Evolutionary conservation across 1,140 invertebrate species (phyloP).

Genomic region (Pogonomyrmex californicus): DNA sequence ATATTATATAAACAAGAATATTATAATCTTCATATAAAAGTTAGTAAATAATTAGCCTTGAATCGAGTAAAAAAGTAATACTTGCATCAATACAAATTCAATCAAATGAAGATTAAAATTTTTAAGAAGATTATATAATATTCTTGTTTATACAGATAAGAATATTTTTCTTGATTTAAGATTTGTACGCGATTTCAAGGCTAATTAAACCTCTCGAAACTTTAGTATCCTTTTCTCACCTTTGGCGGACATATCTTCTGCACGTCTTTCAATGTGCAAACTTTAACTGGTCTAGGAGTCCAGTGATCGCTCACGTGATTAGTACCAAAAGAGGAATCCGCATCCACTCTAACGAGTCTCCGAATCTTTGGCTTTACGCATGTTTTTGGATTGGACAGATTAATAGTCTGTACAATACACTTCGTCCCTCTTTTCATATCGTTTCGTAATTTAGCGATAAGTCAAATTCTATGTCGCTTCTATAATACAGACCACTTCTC

Average conservation of each 20-base stretch:
- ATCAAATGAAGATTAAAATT: no score
- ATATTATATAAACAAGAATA: no score
- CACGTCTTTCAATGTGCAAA: conserved; percentile 73
- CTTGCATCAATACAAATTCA: no score
- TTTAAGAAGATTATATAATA: no score
- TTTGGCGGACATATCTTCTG: conserved; percentile 73
- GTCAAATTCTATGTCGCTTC: background rate
- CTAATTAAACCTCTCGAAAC: background rate
- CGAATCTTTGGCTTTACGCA: conserved; percentile 71
- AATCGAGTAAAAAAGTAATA: no score
- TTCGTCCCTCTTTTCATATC: conserved; percentile 75
- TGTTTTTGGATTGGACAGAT: conserved; percentile 75
- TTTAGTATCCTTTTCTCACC: conserved; percentile 56
- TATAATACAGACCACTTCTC: background rate
- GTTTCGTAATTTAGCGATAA: background rate
- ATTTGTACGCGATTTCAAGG: background rate
- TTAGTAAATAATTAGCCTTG: no score
- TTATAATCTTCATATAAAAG: no score
- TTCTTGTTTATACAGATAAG: no score
- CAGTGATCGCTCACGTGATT: conserved; percentile 28
- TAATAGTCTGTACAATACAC: conserved; percentile 77
- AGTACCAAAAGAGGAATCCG: conserved; percentile 53
- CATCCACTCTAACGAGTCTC: conserved; percentile 70
- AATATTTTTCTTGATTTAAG: no score
- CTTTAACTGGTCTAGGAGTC: conserved; percentile 62